phyloP scores from a whole-genome alignment of 1,140 invertebrate genomes.

The Aphaenogaster ashmeadi region DNA sequence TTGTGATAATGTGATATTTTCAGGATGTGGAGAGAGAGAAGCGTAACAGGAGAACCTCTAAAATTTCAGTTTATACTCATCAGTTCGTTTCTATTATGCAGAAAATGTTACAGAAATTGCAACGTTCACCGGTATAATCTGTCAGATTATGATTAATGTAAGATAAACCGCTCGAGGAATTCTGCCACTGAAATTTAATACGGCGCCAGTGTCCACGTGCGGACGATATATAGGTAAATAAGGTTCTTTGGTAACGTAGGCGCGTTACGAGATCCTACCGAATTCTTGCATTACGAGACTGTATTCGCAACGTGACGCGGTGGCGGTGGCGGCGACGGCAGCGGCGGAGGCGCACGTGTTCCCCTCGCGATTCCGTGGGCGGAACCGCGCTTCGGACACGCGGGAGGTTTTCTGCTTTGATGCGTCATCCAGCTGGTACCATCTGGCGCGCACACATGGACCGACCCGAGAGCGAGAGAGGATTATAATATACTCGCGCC shows the following conservation, averaged over 20 bases:
- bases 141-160: not conserved
- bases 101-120: not conserved
- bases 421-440: constrained; percentile 78
- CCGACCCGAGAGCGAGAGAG: constrained; percentile 57
- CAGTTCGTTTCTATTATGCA: not conserved
- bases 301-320: constrained; percentile 12
- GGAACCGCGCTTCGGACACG: constrained; percentile 69
- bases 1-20: not conserved
- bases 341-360: constrained; percentile 42
- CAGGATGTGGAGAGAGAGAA: not conserved
- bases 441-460: constrained; percentile 76
- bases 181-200: constrained; percentile 14
- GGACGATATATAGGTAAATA: constrained; percentile 4
- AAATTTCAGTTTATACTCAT: not conserved
- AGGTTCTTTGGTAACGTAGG: not conserved
- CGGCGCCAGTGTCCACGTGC: not conserved
- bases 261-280: constrained; percentile 5
- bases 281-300: constrained; percentile 39
- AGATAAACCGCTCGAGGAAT: not conserved
- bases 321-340: not conserved
- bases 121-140: not conserved
- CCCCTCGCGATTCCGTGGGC: constrained; percentile 67
- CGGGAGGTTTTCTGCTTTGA: constrained; percentile 73
- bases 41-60: not conserved
- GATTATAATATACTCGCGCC: constrained; percentile 67